phyloP scores from a whole-genome alignment of 2,113 vertebrate genomes.

The Mohoua ochrocephala region DNA sequence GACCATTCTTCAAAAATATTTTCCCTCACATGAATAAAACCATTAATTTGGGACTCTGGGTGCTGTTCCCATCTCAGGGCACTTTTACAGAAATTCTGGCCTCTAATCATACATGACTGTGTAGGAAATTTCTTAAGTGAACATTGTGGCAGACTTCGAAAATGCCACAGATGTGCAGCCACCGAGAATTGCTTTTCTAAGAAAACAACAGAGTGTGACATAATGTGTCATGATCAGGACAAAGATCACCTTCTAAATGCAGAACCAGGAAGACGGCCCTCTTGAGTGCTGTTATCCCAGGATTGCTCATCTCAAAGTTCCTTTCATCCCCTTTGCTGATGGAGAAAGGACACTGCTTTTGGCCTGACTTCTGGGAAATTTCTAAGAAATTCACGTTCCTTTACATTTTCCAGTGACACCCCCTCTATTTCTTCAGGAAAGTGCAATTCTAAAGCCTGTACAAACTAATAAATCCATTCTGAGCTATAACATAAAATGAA shows the following conservation, averaged over 20 bases:
- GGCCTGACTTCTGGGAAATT: background rate
- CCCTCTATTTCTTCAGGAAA: background rate
- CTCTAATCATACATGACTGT: background rate
- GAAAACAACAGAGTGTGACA: background rate
- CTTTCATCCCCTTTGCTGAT: background rate
- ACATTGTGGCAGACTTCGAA: background rate
- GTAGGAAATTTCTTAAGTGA: background rate
- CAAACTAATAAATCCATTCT: background rate
- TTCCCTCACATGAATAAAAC: background rate
- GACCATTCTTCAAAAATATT: background rate
- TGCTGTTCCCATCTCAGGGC: background rate
- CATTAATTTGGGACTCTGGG: background rate
- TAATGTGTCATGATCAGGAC: background rate
- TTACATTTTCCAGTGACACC: background rate
- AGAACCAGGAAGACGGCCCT: background rate
- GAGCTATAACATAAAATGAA: background rate
- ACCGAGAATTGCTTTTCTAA: background rate
- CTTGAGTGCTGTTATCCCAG: background rate
- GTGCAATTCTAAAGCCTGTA: background rate
- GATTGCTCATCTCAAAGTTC: background rate
- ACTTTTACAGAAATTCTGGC: background rate
- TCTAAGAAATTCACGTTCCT: background rate
- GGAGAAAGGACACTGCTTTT: background rate
- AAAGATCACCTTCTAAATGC: background rate
- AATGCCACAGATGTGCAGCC: background rate